Percentiles rank a stretch among this genome's conserved stretches.
Conservation (phyloP, 2,797 vertebrate species). For the Salarias fasciatus region DNA sequence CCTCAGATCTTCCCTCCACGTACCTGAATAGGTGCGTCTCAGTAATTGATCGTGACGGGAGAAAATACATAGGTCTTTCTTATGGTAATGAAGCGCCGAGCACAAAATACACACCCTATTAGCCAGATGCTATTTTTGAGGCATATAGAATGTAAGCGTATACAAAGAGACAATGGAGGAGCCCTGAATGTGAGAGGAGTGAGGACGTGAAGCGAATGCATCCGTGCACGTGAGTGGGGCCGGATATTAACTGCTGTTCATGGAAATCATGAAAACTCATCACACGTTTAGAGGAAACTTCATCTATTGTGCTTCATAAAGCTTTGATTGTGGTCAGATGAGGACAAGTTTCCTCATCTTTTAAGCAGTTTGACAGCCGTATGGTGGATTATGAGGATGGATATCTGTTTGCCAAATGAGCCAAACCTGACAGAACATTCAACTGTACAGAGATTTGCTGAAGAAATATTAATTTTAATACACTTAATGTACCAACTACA, state of each 20-base stretch:
- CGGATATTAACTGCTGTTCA: background rate
- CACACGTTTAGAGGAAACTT: no score
- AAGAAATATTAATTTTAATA: no score
- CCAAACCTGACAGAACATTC: no score
- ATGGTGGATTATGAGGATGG: no score
- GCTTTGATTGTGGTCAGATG: no score
- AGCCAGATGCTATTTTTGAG: constrained; percentile 36
- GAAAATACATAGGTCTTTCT: constrained; percentile 61
- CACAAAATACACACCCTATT: constrained; percentile 23
- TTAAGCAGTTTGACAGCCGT: no score
- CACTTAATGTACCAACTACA: no score
- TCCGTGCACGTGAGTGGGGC: background rate
- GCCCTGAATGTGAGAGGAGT: constrained; percentile 25
- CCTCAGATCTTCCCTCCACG: constrained; percentile 29
- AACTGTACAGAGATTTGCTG: no score
- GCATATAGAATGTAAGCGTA: constrained; percentile 32
- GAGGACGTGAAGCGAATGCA: background rate
- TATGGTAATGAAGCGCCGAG: constrained; percentile 56
- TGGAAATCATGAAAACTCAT: no score
- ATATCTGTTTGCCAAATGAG: no score
- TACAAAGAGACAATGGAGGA: constrained; percentile 35
- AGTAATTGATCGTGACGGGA: constrained; percentile 59
- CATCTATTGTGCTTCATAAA: no score
- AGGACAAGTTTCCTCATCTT: no score
- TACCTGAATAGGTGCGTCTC: constrained; percentile 33